phyloP scores from a whole-genome alignment of 2,888 invertebrate species.

The Phania funesta region DNA sequence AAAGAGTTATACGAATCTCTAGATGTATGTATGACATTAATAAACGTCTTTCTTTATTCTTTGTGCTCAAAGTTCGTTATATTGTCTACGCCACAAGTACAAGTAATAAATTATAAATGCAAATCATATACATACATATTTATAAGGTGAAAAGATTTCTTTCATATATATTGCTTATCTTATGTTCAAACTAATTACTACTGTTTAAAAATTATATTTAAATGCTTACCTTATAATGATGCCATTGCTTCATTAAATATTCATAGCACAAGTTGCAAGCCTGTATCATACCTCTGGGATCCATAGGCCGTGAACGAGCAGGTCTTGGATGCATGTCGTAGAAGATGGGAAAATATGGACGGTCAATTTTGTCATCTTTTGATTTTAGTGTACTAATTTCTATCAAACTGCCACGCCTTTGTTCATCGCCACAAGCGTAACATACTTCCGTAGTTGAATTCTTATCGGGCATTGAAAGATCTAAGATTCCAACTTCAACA shows the following conservation, averaged over 20 bases:
- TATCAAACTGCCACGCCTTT: slow-evolving; percentile 89
- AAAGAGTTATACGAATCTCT: no score
- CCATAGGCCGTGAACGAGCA: slow-evolving; percentile 91
- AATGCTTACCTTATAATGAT: slow-evolving; percentile 84
- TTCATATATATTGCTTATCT: no score
- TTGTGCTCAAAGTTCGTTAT: no score
- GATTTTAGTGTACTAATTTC: slow-evolving; percentile 85
- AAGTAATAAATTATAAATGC: no score
- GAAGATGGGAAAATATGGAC: slow-evolving; percentile 88
- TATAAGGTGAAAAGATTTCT: no score
- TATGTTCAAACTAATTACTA: no score
- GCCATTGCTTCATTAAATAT: slow-evolving; percentile 94
- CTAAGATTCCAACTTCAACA: slow-evolving; percentile 91
- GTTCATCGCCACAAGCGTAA: slow-evolving; percentile 94
- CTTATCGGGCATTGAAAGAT: slow-evolving; percentile 95
- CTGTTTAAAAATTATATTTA: background rate
- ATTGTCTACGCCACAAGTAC: no score
- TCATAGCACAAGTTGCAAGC: slow-evolving; percentile 92
- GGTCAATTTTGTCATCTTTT: slow-evolving; percentile 79
- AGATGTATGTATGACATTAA: no score
- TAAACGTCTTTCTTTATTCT: no score
- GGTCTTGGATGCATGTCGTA: slow-evolving; percentile 91
- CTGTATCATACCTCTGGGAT: slow-evolving; percentile 88
- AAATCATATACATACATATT: no score
- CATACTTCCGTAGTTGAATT: slow-evolving; percentile 94